Base-by-base conservation (phyloP, 2,797 vertebrate genomes). In the Silurus aristotelis region DNA sequence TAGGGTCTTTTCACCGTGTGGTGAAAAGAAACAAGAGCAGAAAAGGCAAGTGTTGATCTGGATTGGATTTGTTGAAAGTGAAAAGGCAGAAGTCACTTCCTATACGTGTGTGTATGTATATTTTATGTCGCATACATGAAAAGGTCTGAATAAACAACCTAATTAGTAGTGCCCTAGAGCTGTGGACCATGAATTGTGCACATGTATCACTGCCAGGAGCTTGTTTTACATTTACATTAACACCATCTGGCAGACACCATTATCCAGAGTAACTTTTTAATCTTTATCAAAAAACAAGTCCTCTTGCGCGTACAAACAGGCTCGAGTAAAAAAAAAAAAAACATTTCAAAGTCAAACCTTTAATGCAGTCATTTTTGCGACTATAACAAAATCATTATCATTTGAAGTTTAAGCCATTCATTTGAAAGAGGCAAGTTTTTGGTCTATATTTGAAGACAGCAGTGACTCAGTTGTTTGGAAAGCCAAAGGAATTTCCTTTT, bases 1-100 rank as follows among this genome's bases (percentile, higher is more conserved):
- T 88, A 90, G 87, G 61, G 60, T 68, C 72, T 43, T 85, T 85
- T 91, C 87, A 91, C 90, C 88, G 90, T 87, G 85, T 89, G 58
- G 82, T 72, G 89, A 85, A 85, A 86, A 73, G 84, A 87, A 85
- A 80, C 78, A 76, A 84, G 55, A 83, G 46, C 48, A 83, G 82
- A 58, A 81, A 81, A 80, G 46, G 83, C 83, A 83, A 84, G 80
- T 84, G 84, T 85, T 88, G 87, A 87, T 88, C 84, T 89, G 77
- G 85, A 88, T 82, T 70, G 73, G 80, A 81, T 82, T 87, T 84
- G 82, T 64, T 86, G 79, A 86, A 84, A 82, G 76, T 66, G 61
- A 83, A 79, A 88, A 88, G 71, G 84, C 86, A 25, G 80, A 14
- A 52, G 68, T 87, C 87, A 84, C 82, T 56, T 78, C 17, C 63